Conservation (phyloP, 2,113 vertebrate species). For the Rhinogobius similis region DNA sequence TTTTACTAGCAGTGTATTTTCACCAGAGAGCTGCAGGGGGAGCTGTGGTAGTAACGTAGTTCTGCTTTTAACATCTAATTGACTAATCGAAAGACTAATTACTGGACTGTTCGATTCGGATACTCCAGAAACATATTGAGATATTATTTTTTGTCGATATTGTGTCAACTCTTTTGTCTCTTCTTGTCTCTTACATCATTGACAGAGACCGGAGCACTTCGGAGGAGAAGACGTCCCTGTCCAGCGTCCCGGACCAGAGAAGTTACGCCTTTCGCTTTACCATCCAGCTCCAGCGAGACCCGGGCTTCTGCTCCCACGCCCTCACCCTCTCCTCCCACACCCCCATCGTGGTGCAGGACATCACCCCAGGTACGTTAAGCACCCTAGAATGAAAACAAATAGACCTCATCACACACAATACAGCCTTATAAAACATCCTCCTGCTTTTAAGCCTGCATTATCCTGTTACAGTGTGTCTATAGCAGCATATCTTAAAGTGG, state of each 20-base stretch:
- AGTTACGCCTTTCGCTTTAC: constrained; percentile 74
- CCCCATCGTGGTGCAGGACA: constrained; percentile 74
- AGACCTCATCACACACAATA: neutral
- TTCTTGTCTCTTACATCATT: neutral
- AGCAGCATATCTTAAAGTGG: constrained; percentile 3
- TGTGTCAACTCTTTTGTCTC: too few relatives aligned
- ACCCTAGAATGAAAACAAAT: neutral
- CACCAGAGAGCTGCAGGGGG: too few relatives aligned
- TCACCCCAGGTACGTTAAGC: constrained; percentile 64
- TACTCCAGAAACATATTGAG: too few relatives aligned
- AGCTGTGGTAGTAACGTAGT: too few relatives aligned
- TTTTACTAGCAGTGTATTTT: too few relatives aligned
- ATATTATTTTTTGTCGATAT: too few relatives aligned
- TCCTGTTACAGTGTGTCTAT: neutral
- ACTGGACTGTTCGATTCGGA: too few relatives aligned
- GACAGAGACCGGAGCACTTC: constrained; percentile 69
- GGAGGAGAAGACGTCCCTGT: constrained; percentile 64
- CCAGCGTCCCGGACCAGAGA: constrained; percentile 64
- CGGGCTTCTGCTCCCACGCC: constrained; percentile 69
- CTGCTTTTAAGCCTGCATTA: constrained; percentile 1
- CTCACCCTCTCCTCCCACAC: constrained; percentile 70
- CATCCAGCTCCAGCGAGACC: constrained; percentile 70
- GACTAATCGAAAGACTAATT: too few relatives aligned
- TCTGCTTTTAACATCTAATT: too few relatives aligned
- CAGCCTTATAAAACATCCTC: neutral